Conservation (phyloP, 2,888 invertebrate species). For the Drosophila subquinaria region DNA sequence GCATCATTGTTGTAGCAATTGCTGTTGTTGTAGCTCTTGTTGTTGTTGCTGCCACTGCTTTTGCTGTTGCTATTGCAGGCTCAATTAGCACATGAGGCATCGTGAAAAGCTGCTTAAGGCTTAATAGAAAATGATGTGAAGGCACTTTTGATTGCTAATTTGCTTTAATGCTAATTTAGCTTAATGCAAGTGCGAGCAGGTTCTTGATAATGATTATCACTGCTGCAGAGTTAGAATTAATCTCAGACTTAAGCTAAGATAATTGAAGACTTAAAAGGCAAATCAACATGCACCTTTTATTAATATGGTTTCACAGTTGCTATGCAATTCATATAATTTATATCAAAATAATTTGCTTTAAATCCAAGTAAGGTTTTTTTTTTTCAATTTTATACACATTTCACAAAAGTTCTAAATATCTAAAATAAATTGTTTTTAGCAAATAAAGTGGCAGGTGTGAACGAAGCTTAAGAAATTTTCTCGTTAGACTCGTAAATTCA, state of each 20-base stretch:
- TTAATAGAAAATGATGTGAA: constrained; percentile 26
- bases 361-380: not conserved
- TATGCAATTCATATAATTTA: not conserved
- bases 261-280: not conserved
- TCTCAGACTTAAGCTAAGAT: not conserved
- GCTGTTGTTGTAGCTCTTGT: constrained; percentile 24
- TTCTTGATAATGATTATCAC: constrained; percentile 12
- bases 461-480: not conserved
- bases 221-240: constrained; percentile 16
- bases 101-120: constrained; percentile 40
- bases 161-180: constrained; percentile 34
- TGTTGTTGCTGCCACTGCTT: constrained; percentile 8
- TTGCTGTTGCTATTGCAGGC: constrained; percentile 43
- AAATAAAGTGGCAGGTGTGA: not conserved
- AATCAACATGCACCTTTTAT: not conserved
- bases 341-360: not conserved
- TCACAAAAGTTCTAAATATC: not conserved
- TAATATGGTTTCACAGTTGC: not conserved
- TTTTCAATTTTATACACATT: not conserved
- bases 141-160: constrained; percentile 36
- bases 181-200: constrained; percentile 14
- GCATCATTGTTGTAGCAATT: constrained; percentile 54
- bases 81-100: constrained; percentile 48
- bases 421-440: not conserved
- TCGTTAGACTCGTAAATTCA: not conserved